Evolutionary conservation across 1,140 invertebrate genomes (phyloP), one percentile per base, ranked within the genome.

Genomic region (Dinothrombium tinctorium): DNA sequence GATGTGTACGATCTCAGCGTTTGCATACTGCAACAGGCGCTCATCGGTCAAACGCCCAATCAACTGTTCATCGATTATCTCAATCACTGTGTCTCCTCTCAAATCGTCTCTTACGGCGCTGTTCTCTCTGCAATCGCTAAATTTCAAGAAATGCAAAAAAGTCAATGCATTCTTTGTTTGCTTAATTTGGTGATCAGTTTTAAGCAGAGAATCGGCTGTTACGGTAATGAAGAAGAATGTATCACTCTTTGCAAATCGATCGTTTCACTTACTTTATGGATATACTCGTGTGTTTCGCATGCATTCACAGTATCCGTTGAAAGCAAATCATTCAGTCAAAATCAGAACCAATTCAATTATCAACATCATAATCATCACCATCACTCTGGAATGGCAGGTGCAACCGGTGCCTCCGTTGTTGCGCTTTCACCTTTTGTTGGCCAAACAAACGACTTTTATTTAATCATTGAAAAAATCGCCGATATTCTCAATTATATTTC

Each of bases 1-100:
- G 81, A 86, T 68, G 74, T 83, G 1, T 84, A 84, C 55, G 82
- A 84, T 60, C 60, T 89, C 45, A 77, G 81, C 29, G 83, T 90
- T 56, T 83, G 81, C 58, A 78, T 94, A 46, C 62, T 92, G 20
- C 77, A 87, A 54, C 83, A 90, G 60, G 82, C 83, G 0, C 65
- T 89, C 45, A 78, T 87, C 39, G 84, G 83, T 41, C 78, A 77
- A 31, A 80, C 76, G 21, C 84, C 84, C 3, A 90, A 90, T 62
- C 69, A 76, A 52, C 58, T 89, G 46, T 76, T 89, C 23, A 62
- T 94, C 45, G 83, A 79, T 14, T 92, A 90, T 59, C 64, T 94
- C 23, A 81, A 78, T 56, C 83, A 94, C 62, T 86, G 78, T 4
- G 59, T 90, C 24, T 77, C 78, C 50, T 78, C 81, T 21, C 79